A percentile compares a stretch with the other conserved stretches of the same genome.
Conservation (phyloP, 2,888 invertebrate species). For the Hirtodrosophila cameraria region DNA sequence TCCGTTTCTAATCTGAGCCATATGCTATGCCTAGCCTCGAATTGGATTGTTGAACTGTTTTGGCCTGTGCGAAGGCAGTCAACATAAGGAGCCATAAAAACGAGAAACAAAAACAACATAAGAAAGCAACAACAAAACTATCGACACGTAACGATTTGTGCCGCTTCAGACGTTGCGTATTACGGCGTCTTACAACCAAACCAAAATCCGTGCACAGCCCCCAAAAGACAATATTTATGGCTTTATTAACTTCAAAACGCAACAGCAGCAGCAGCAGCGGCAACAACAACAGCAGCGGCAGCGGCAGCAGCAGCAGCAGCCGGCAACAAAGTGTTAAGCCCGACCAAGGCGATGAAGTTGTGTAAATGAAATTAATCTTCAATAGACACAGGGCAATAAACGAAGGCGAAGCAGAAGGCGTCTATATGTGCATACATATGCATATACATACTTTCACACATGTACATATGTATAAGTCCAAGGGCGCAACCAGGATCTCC, state of each 20-base stretch:
- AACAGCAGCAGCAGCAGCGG: constrained; percentile 52
- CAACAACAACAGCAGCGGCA: constrained; percentile 20
- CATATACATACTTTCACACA: not conserved
- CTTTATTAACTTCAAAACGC: constrained; percentile 77
- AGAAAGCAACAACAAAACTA: constrained; percentile 22
- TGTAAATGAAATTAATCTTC: constrained; percentile 80
- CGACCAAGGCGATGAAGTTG: constrained; percentile 75
- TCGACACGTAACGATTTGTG: constrained; percentile 75
- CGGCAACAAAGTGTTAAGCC: constrained; percentile 65
- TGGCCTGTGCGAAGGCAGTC: constrained; percentile 33
- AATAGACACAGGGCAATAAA: constrained; percentile 79
- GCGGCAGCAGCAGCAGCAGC: constrained; percentile 20
- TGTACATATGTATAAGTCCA: not conserved
- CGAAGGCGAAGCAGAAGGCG: constrained; percentile 54
- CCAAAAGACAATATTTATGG: constrained; percentile 74
- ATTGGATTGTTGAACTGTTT: constrained; percentile 21
- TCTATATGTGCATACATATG: constrained; percentile 7
- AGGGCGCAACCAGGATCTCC: no score
- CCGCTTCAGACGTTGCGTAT: constrained; percentile 66
- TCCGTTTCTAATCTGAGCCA: constrained; percentile 73
- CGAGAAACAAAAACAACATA: constrained; percentile 2
- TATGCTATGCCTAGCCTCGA: constrained; percentile 51
- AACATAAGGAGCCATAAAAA: constrained; percentile 71
- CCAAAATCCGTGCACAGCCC: constrained; percentile 68
- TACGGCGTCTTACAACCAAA: constrained; percentile 61